phyloP scores from a whole-genome alignment of 2,113 vertebrate genomes.

The Acanthisitta chloris region DNA sequence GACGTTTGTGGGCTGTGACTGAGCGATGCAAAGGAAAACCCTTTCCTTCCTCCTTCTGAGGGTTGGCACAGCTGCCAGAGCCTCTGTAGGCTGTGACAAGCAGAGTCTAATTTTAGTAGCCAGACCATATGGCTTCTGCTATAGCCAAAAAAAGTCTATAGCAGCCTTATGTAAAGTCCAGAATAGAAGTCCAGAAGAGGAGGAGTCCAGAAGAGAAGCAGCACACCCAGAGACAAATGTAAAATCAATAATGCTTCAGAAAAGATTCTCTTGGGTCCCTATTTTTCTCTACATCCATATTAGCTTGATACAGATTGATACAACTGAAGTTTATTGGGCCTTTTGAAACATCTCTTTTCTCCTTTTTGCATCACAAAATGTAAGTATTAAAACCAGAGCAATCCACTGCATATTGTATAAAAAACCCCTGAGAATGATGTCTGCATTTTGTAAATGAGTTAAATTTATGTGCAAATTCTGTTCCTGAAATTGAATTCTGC shows the following conservation, averaged over 20 bases:
- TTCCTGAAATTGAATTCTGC: neutral
- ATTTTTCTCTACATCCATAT: neutral
- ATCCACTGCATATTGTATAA: neutral
- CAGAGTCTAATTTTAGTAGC: neutral
- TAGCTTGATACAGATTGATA: neutral
- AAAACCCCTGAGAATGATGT: neutral
- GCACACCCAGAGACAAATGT: neutral
- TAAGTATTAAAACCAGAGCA: neutral
- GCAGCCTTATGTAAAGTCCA: neutral
- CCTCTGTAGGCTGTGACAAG: neutral
- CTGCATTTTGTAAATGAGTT: neutral
- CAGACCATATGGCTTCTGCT: neutral
- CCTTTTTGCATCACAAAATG: neutral
- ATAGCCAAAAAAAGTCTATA: neutral
- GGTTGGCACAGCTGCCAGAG: fast-evolving
- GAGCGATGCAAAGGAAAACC: neutral
- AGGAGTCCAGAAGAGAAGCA: neutral
- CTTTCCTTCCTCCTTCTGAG: neutral
- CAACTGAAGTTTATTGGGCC: neutral
- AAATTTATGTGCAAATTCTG: neutral
- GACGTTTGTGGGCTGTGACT: neutral
- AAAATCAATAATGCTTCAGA: neutral
- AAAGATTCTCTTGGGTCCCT: neutral
- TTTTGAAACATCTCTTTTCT: neutral
- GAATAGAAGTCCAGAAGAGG: too few species aligned